phyloP scores from a whole-genome alignment of 2,888 invertebrate species.

The Lycia hirtaria region DNA sequence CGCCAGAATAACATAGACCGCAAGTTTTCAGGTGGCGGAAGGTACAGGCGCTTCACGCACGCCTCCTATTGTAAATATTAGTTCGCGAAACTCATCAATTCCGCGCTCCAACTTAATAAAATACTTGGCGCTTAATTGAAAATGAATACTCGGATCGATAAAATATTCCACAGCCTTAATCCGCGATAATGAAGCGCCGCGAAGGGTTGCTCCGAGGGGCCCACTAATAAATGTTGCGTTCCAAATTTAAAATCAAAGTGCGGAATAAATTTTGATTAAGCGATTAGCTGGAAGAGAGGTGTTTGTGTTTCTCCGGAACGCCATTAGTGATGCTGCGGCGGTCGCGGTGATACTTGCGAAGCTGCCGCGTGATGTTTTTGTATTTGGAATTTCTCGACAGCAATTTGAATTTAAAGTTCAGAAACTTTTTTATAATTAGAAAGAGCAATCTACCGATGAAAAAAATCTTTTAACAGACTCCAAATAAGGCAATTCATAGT shows the following conservation, averaged over 20 bases:
- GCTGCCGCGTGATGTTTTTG: not conserved
- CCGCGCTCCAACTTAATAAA: slow-evolving; percentile 84
- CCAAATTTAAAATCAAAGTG: slow-evolving; percentile 86
- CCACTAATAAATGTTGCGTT: slow-evolving; percentile 84
- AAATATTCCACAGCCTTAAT: slow-evolving; percentile 84
- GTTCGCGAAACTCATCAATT: slow-evolving; percentile 85
- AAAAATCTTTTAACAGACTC: too few relatives aligned
- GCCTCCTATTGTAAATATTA: slow-evolving; percentile 83
- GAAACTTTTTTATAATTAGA: too few relatives aligned
- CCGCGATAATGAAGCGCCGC: slow-evolving; percentile 83
- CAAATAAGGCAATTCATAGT: too few relatives aligned
- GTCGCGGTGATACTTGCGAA: slow-evolving; percentile 34
- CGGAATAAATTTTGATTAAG: slow-evolving; percentile 86
- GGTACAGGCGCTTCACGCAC: slow-evolving; percentile 58
- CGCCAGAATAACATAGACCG: slow-evolving; percentile 50
- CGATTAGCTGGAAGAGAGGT: slow-evolving; percentile 79
- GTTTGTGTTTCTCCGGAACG: slow-evolving; percentile 74
- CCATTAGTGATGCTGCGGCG: slow-evolving; percentile 60
- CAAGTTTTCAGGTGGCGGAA: slow-evolving; percentile 54
- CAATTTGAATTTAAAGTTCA: too few relatives aligned
- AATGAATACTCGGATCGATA: slow-evolving; percentile 85
- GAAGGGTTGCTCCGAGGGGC: slow-evolving; percentile 81
- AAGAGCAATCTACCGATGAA: too few relatives aligned
- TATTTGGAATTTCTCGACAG: not conserved
- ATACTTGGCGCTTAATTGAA: slow-evolving; percentile 86